phyloP scores from a whole-genome alignment of 2,888 invertebrate genomes.

The Zaprionus lineosus region DNA sequence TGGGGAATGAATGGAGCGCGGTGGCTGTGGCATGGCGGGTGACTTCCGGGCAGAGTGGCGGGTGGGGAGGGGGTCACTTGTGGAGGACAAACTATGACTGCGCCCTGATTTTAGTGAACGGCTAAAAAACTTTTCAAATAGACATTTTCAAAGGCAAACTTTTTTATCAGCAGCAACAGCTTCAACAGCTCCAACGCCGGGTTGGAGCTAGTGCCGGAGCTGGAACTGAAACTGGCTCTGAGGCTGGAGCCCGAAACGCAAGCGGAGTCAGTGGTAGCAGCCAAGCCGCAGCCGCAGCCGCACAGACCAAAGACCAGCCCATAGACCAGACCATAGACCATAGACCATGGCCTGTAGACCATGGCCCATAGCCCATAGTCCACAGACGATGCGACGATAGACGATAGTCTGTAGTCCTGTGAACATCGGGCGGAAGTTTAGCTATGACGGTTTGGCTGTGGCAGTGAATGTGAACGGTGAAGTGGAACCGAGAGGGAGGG shows the following conservation, averaged over 20 bases:
- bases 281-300: slow-evolving; percentile 1
- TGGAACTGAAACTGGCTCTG: slow-evolving; percentile 5
- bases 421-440: slow-evolving; percentile 72
- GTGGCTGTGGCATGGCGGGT: too few species aligned
- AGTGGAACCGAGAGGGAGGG: background rate
- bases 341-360: too few species aligned
- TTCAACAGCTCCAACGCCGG: slow-evolving; percentile 10
- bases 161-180: slow-evolving; percentile 71
- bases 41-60: too few species aligned
- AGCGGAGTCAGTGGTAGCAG: background rate
- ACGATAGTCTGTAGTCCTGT: slow-evolving; percentile 36
- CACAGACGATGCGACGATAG: too few species aligned
- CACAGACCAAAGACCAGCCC: too few species aligned
- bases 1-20: too few species aligned
- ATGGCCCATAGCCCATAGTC: slow-evolving; percentile 3
- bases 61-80: too few species aligned
- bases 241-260: slow-evolving; percentile 7
- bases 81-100: slow-evolving; percentile 64
- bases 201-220: slow-evolving; percentile 4
- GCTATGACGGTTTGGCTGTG: slow-evolving; percentile 57
- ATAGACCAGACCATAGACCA: too few species aligned
- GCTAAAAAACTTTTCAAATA: slow-evolving; percentile 72
- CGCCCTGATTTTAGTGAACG: slow-evolving; percentile 34
- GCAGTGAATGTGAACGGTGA: background rate
- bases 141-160: slow-evolving; percentile 78